Evolutionary conservation across 2,113 vertebrate species (phyloP), one percentile per base, ranked within the genome.

Genomic region (Xenopus laevis): DNA sequence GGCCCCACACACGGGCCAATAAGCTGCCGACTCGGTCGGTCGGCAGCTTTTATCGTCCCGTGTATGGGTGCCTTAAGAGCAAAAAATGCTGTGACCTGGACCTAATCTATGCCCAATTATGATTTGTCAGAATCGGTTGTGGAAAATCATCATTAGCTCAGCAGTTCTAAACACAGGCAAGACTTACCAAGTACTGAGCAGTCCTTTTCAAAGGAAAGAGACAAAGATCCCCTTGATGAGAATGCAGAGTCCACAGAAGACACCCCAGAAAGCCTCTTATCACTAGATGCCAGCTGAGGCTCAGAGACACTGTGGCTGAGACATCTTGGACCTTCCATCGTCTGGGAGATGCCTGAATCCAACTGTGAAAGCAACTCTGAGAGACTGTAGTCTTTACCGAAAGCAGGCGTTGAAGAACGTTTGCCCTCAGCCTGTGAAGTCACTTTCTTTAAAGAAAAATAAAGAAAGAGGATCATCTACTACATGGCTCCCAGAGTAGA

Each of bases 231-330:
- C 73, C 98, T 91, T 27, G 97, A 99, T 16, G 97, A 99, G 82
- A 99, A 99, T 68, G 97, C 97, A 0, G 97, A 99, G 82, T 99
- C 97, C n/a, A 97, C 94, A 0, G 96, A 98, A 1, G 96, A 99
- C 86, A 99, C 93, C 17, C 95, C 97, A 0, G 97, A 99, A 47
- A 99, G 92, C 69, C 97, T 79, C 82, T 99, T 98, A 88, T 86
- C 83, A 0, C 89, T 86, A 0, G 89, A 81, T 0, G 86, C 88
- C 71, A 93, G 93, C 45, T 91, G 93, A 77, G 94, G 87, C 77
- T 94, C 90, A 67, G 93, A 90, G 84, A 82, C 86, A 60, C 90
- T 87, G 64, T 87, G 90, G 81, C 91, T 89, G 50, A 96, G 94
- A 65, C 94, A 94, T 72, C 94, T 95, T 0, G 96, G 88, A 10